Conservation (phyloP, 30 jellyfish, hydroid and myxozoan genomes). For the Pseudorhiza aurosa region DNA sequence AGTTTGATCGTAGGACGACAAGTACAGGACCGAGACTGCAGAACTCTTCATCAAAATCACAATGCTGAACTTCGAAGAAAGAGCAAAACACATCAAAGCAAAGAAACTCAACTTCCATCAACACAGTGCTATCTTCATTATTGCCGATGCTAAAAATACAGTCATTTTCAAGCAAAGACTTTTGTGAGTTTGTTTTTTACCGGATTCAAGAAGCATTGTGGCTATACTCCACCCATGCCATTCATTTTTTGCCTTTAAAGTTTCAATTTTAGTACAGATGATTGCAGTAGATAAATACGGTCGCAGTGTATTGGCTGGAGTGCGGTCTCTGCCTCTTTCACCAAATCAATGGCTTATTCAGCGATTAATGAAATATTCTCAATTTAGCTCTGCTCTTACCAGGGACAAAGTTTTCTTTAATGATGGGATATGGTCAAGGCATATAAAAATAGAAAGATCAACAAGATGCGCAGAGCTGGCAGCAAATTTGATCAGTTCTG, state of each 20-base stretch:
- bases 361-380: too few relatives aligned
- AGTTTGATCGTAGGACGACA: constrained; percentile 77
- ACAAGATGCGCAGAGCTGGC: constrained; percentile 53
- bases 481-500: constrained; percentile 65
- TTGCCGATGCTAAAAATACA: constrained; percentile 75
- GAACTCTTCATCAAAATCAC: constrained; percentile 55
- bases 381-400: too few relatives aligned
- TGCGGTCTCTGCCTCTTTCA: too few relatives aligned
- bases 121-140: constrained; percentile 61
- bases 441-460: constrained; percentile 50
- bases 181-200: constrained; percentile 80
- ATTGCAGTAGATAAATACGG: too few relatives aligned
- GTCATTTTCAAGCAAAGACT: constrained; percentile 77
- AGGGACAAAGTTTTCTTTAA: constrained; percentile 67
- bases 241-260: too few relatives aligned
- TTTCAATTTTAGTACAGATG: too few relatives aligned
- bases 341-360: too few relatives aligned
- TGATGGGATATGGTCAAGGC: constrained; percentile 63
- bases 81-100: constrained; percentile 46
- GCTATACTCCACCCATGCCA: too few relatives aligned
- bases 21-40: constrained; percentile 48
- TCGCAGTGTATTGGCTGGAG: too few relatives aligned
- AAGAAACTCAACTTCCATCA: constrained; percentile 53
- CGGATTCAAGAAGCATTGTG: too few relatives aligned
- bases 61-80: constrained; percentile 57